Conservation (phyloP, 2,113 vertebrate species). For the Cranoglanis bouderius region DNA sequence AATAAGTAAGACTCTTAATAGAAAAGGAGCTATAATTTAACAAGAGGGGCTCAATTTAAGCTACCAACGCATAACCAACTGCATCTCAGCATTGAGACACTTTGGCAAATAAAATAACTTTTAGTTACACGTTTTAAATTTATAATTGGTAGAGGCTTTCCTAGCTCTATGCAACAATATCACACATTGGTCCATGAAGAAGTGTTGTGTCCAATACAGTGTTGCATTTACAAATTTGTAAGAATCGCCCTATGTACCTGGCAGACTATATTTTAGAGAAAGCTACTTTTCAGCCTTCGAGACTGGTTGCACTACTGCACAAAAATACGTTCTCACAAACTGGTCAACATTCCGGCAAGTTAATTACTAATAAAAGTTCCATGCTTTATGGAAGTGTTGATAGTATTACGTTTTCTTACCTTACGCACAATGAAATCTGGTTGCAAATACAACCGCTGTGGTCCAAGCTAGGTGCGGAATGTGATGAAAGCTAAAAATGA, state of each 20-base stretch:
- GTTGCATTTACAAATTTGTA: background rate
- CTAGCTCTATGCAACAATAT: background rate
- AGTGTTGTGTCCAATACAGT: background rate
- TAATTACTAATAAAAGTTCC: background rate
- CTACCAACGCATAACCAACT: background rate
- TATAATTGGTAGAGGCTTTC: background rate
- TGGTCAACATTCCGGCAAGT: background rate
- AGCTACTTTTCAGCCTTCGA: background rate
- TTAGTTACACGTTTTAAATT: background rate
- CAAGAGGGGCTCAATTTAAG: background rate
- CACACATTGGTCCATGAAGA: conserved; percentile 19
- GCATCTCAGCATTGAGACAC: background rate
- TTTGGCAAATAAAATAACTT: background rate
- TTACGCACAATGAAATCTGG: background rate
- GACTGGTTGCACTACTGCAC: background rate
- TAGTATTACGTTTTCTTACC: background rate
- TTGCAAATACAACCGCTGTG: background rate
- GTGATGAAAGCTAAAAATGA: background rate
- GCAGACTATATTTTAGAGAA: background rate
- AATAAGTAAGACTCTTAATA: conserved; percentile 42
- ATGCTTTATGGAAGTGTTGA: background rate
- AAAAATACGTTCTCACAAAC: background rate
- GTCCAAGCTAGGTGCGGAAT: background rate
- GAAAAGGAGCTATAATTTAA: background rate
- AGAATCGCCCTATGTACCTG: no score